Evolutionary conservation across 2,888 invertebrate species (phyloP).

Genomic region (Ptychoptera contaminata): DNA sequence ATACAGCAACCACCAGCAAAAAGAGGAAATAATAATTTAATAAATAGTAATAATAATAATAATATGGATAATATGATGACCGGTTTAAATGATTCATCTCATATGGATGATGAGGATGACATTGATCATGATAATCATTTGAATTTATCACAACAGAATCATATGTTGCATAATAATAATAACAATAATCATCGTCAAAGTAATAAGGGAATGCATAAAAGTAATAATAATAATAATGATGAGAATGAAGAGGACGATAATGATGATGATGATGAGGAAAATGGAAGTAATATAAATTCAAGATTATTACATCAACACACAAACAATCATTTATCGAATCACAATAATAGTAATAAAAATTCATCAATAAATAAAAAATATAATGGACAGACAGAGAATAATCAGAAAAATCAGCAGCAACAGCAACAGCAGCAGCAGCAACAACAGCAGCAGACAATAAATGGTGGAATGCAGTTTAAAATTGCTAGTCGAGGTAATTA

Average conservation of each 20-base stretch:
- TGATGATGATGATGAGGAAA: not conserved
- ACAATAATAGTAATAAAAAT: too few species aligned
- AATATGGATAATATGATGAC: slow-evolving; percentile 8
- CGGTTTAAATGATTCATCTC: slow-evolving; percentile 1
- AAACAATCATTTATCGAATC: too few species aligned
- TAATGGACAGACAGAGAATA: not conserved
- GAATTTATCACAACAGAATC: slow-evolving; percentile 11
- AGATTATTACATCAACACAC: too few species aligned
- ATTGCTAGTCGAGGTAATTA: slow-evolving; percentile 70
- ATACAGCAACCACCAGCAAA: slow-evolving; percentile 47
- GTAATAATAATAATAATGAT: not conserved
- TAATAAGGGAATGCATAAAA: not conserved
- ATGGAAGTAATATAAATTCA: not conserved
- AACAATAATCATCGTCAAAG: not conserved
- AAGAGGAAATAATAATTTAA: slow-evolving; percentile 16
- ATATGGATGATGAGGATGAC: slow-evolving; percentile 5
- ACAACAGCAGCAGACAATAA: slow-evolving; percentile 14
- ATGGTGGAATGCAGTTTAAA: slow-evolving; percentile 44
- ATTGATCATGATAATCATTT: slow-evolving; percentile 7
- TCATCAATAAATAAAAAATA: too few species aligned
- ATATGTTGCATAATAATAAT: slow-evolving; percentile 1
- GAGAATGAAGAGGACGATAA: not conserved
- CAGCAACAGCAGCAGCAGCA: slow-evolving; percentile 9
- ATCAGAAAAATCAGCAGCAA: not conserved
- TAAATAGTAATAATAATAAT: not conserved